A percentile compares a stretch with the other conserved stretches of the same genome.
Evolutionary conservation across 2,113 vertebrate genomes (phyloP).

Genomic region (Hyperopisus bebe): DNA sequence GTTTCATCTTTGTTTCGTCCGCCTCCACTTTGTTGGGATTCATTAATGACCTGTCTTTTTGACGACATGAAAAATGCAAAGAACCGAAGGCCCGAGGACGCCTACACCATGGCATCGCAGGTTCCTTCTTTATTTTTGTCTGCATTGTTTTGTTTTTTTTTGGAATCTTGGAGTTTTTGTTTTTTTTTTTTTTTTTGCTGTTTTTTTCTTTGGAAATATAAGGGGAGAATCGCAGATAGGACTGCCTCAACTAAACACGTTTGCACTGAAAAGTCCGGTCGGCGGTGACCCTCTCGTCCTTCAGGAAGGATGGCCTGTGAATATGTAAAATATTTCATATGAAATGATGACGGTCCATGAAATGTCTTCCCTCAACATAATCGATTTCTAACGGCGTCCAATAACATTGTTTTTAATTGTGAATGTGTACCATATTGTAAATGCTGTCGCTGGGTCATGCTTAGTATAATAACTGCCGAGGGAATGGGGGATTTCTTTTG

Average conservation of each 20-base stretch:
- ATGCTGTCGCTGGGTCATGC: conserved; percentile 97
- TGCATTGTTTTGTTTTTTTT: background rate
- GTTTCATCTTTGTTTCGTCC: background rate
- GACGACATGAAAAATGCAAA: background rate
- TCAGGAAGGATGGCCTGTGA: conserved; percentile 86
- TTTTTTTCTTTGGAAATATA: conserved; percentile 28
- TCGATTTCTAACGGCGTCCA: conserved; percentile 91
- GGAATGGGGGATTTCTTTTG: conserved; percentile 74
- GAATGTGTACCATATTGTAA: conserved; percentile 95
- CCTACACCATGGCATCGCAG: background rate
- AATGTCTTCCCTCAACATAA: conserved; percentile 96
- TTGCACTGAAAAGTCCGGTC: conserved; percentile 89
- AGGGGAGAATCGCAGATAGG: conserved; percentile 64
- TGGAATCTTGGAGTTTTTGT: background rate
- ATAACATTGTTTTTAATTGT: conserved; percentile 94
- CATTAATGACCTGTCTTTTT: background rate
- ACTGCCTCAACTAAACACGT: conserved; percentile 87
- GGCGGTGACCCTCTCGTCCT: conserved; percentile 86
- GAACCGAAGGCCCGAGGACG: background rate
- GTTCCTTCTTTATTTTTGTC: background rate
- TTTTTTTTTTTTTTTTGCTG: conserved; percentile 32
- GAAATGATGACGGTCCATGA: conserved; percentile 90
- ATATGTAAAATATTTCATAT: conserved; percentile 95
- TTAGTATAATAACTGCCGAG: conserved; percentile 82
- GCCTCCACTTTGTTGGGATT: background rate